Base-by-base conservation (phyloP, 2,797 vertebrate genomes). In the Acanthurus lineatus region DNA sequence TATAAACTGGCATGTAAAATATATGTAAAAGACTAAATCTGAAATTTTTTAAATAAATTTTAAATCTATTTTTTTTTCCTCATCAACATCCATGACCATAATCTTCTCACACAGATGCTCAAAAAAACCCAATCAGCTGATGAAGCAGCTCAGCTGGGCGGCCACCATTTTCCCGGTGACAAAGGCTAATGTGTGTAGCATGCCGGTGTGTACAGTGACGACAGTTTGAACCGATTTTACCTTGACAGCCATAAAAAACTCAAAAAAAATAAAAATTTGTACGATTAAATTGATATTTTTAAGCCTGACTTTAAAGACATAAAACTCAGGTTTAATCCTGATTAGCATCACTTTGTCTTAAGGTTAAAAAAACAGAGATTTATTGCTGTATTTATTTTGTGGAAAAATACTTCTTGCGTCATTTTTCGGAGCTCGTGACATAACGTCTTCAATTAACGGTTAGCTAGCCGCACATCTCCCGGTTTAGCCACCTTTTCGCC, bases 91-190 rank as follows among this genome's bases (percentile, higher is more conserved):
- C 49, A 76, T 66, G 75, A n/a, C 19, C 17, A 64, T 66, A 73
- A 83, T 84, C 51, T 73, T 49, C 19, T 59, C 66, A 40, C n/a
- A 64, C 25, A 38, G 68, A 65, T 49, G 51, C 69, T 80, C 78
- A 79, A 69, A 32, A 32, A 32, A 28, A 28, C 70, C 73, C 81
- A 81, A 76, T 80, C 83, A 91, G 82, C 83, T 88, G 86, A 83
- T 91, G 81, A 72, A 85, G 86, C 78, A 86, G 82, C 86, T 78
- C 79, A 84, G 61, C 76, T 88, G 89, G 83, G 86, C 78, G 69
- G 84, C 49, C 81, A 86, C 89, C 89, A 87, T 91, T 75, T 91
- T 82, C 81, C 77, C 40, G 2, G 77, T 76, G 81, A 90, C 88
- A 89, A 86, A 86, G 67, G 28, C 67, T 75, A 61, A 77, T 64